phyloP scores from a whole-genome alignment of 2,797 vertebrate genomes.

The Phyllotis vaccarum region DNA sequence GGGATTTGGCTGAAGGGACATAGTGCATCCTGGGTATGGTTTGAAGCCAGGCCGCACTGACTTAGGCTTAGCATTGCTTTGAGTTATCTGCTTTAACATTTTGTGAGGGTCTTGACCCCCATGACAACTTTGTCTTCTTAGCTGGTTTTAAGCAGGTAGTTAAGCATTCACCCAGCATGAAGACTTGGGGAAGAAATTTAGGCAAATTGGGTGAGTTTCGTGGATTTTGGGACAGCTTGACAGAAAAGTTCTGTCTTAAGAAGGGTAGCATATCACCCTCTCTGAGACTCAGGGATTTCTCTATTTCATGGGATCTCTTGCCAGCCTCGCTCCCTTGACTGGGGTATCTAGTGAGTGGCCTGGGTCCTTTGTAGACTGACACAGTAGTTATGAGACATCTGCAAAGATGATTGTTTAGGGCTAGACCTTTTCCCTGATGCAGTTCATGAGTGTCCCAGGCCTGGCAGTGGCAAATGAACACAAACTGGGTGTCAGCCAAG shows the following conservation, averaged over 20 bases:
- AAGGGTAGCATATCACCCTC: not conserved
- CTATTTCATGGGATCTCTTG: accelerated
- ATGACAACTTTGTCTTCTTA: not conserved
- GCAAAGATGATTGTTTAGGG: accelerated
- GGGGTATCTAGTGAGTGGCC: not conserved
- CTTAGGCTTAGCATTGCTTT: accelerated
- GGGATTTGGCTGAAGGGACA: accelerated
- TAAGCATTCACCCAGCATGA: not conserved
- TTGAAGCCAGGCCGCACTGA: not conserved
- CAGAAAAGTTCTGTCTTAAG: not conserved
- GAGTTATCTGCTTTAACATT: not conserved
- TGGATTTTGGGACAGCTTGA: too few relatives aligned
- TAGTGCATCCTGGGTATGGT: not conserved
- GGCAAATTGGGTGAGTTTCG: not conserved
- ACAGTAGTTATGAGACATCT: accelerated
- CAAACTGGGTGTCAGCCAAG: not conserved
- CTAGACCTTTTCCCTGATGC: not conserved
- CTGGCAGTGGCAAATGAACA: not conserved
- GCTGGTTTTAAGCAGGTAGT: not conserved
- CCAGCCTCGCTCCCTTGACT: not conserved
- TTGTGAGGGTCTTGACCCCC: not conserved
- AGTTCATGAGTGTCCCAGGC: accelerated
- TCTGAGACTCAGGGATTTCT: not conserved
- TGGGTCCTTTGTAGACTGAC: not conserved
- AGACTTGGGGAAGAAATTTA: not conserved